Evolutionary conservation across 1,140 invertebrate species (phyloP).

Genomic region (Leptopilina boulardi): DNA sequence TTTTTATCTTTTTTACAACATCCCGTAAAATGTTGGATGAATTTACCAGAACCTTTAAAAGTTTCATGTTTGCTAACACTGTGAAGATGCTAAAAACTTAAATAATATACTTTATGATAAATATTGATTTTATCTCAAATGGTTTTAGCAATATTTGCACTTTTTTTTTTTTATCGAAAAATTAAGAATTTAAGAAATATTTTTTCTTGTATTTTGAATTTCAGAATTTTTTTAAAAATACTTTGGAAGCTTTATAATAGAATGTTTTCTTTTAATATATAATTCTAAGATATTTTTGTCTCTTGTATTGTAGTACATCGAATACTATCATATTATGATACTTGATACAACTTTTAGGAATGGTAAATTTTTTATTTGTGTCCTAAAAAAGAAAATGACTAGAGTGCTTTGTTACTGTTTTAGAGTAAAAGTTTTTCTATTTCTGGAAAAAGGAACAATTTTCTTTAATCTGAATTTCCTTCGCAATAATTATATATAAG

Average conservation of each 20-base stretch:
- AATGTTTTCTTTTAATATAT: no score
- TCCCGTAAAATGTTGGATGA: slow-evolving; percentile 3
- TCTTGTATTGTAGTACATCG: background rate
- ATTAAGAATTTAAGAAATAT: no score
- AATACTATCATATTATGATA: background rate
- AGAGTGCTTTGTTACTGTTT: background rate
- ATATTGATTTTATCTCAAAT: background rate
- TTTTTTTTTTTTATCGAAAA: background rate
- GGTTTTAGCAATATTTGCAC: background rate
- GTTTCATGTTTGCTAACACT: background rate
- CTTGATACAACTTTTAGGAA: background rate
- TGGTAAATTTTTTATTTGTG: slow-evolving; percentile 1
- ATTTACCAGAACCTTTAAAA: slow-evolving; percentile 4
- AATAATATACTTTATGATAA: background rate
- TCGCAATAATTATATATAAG: no score
- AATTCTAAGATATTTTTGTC: no score
- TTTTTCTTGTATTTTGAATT: no score
- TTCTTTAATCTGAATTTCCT: no score
- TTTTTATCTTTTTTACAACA: slow-evolving; percentile 23
- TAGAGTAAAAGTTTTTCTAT: background rate
- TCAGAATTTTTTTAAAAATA: no score
- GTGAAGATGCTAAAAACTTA: background rate
- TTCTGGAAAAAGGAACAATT: no score
- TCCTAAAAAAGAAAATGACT: background rate
- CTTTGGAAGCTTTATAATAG: no score